Percentiles rank a stretch among this genome's conserved stretches.
Conservation (phyloP, 2,797 vertebrate genomes). For the Okamejei kenojei region DNA sequence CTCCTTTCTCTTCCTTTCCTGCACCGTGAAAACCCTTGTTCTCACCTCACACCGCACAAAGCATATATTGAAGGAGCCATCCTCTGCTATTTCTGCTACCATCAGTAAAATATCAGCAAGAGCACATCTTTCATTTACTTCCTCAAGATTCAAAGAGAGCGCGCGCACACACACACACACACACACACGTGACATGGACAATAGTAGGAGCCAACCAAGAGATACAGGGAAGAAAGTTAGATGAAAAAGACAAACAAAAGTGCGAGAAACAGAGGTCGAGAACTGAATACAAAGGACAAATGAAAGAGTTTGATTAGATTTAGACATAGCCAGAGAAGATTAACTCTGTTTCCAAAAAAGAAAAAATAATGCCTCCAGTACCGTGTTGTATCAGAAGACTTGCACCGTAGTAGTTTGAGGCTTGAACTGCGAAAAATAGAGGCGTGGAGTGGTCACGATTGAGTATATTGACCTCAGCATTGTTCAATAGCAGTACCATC, state of each 20-base stretch:
- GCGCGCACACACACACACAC: no score
- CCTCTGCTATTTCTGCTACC: no score
- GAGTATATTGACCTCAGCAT: constrained; percentile 40
- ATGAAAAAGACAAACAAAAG: not conserved
- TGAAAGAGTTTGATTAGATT: not conserved
- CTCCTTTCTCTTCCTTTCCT: no score
- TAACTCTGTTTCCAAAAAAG: not conserved
- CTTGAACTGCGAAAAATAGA: constrained; percentile 37
- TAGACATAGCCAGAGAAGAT: not conserved
- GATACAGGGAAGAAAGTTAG: not conserved
- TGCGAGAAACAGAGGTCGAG: not conserved
- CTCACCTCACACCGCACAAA: no score
- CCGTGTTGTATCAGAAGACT: constrained; percentile 40
- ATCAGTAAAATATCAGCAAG: no score
- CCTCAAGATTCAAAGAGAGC: no score
- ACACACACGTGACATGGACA: not conserved
- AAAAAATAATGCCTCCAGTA: not conserved
- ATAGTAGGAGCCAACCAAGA: not conserved
- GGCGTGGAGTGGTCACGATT: constrained; percentile 39
- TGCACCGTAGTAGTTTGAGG: constrained; percentile 40
- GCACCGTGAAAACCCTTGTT: no score
- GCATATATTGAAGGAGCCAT: no score
- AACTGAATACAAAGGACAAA: not conserved
- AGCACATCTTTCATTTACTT: no score
- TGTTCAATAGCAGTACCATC: constrained; percentile 34